Base-by-base conservation (phyloP, 2,797 vertebrate genomes). In the Catharus ustulatus region DNA sequence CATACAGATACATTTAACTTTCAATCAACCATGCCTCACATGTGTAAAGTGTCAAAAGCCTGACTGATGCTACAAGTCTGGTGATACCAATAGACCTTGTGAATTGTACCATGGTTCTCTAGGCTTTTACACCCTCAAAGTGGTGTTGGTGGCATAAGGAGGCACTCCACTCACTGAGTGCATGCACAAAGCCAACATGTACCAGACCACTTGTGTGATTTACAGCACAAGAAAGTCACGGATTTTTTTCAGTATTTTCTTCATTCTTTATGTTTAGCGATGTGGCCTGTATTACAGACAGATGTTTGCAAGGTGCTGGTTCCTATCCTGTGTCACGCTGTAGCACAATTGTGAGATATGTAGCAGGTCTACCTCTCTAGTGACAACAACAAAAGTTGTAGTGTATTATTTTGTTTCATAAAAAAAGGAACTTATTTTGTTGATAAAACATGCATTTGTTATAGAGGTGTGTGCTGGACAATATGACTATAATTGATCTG, bases 331-430 rank as follows among this genome's bases (percentile, higher is more conserved):
- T 43, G 15, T 52, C 45, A 63, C 27, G 45, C 15, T 22, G 7
- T 34, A 52, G 12, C 45, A 61, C 15, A 73, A 3, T 18, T 66
- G 19, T 0, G 1, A 72, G 16, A 42, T 40, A 15, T 2, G 0
- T 42, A 58, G 16, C 26, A 73, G 12, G 5, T 54, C 36, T 81
- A 5, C 26, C 14, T 66, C 34, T 68, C 16, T 45, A 27, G 38
- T 64, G 32, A 46, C 27, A 75, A 9, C 26, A 76, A 16, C 5
- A 59, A 48, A 67, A 67, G 15, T 9, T 72, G 11, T 55, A 55
- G 4, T 20, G 8, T 61, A 16, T 48, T 36, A 5, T 51, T 26
- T 38, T 36, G 57, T 81, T 52, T 10, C 58, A 23, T 54, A 42
- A 24, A 49, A 67, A 59, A 8, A 9, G 57, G 43, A 64, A 24